Evolutionary conservation across 2,888 invertebrate species (phyloP).

Genomic region (Agapetus fuscipes): DNA sequence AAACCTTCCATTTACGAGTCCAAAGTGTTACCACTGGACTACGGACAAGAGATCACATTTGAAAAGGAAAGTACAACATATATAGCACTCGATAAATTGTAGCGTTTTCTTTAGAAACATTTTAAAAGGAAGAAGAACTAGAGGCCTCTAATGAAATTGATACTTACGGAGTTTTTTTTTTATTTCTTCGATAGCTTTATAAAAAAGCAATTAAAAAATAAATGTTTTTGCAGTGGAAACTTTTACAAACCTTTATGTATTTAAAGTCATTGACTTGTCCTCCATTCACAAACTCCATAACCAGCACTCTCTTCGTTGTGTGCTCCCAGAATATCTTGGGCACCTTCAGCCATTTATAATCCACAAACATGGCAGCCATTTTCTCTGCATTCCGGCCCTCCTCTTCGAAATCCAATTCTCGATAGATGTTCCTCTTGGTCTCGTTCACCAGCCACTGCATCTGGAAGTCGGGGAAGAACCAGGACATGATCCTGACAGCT

Average conservation of each 20-base stretch:
- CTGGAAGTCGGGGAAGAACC: conserved; percentile 91
- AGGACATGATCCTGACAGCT: conserved; percentile 70
- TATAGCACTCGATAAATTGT: no score
- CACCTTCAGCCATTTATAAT: conserved; percentile 70
- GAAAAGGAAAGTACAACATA: no score
- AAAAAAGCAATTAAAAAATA: no score
- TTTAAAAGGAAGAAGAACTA: no score
- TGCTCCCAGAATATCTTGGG: conserved; percentile 75
- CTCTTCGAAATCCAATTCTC: conserved; percentile 80
- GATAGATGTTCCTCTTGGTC: conserved; percentile 84
- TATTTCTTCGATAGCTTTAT: no score
- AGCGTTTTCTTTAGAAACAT: no score
- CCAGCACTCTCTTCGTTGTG: conserved; percentile 75
- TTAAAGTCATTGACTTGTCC: conserved; percentile 86
- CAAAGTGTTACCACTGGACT: no score
- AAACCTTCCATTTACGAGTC: no score
- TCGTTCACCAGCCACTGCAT: conserved; percentile 82
- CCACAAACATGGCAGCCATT: conserved; percentile 54
- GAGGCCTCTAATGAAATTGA: no score
- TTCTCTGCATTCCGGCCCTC: conserved; percentile 91
- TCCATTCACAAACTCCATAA: conserved; percentile 94
- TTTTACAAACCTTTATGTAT: conserved; percentile 71
- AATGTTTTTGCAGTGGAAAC: no score
- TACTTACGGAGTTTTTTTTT: no score
- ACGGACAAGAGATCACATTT: no score